Evolutionary conservation across 1,140 invertebrate genomes (phyloP), one percentile per base, ranked within the genome.

Genomic region (Matsumurasca onukii): DNA sequence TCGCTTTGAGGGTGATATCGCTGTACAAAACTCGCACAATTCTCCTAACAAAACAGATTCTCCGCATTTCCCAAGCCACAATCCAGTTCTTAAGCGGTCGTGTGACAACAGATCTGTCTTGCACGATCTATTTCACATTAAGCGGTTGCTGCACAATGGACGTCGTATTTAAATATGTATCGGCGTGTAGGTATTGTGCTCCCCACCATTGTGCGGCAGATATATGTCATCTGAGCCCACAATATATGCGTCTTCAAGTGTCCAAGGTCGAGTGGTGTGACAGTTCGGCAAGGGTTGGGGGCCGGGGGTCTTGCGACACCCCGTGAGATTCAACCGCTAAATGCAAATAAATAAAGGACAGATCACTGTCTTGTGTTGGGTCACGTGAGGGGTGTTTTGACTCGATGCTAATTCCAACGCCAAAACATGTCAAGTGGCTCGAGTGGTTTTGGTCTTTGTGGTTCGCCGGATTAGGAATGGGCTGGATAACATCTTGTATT

Each of bases 141-240:
- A n/a, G n/a, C n/a, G n/a, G n/a, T n/a, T n/a, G n/a, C n/a, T 5
- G 34, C 34, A 39, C 34, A 39, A 39, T 39, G 34, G 34, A n/a
- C n/a, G n/a, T n/a, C n/a, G 22, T 59, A 59, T 59, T 59, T 59
- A 59, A 59, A 59, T 59, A 59, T 59, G 55, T 59, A 59, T 59
- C 55, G 55, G 3, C 22, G 55, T 59, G 29, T 59, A 17, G 55
- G 55, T 59, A 59, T 59, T 59, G 55, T 59, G 55, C 5, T 12
- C 22, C n/a, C 22, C 22, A 20, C 55, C 34, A 39, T 39, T 39
- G 34, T 39, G 5, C 34, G 5, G 34, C 34, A 39, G 34, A 39
- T 39, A 39, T 39, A 39, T 39, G 34, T 39, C 34, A 39, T 39
- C 34, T 39, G 34, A 9, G 5, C 34, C 34, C 5, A 39, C 34